These are phyloP conservation scores for Echiichthys vipera DNA, from an alignment of 2,797 vertebrate genomes.

Conservation along the genomic window DNA sequence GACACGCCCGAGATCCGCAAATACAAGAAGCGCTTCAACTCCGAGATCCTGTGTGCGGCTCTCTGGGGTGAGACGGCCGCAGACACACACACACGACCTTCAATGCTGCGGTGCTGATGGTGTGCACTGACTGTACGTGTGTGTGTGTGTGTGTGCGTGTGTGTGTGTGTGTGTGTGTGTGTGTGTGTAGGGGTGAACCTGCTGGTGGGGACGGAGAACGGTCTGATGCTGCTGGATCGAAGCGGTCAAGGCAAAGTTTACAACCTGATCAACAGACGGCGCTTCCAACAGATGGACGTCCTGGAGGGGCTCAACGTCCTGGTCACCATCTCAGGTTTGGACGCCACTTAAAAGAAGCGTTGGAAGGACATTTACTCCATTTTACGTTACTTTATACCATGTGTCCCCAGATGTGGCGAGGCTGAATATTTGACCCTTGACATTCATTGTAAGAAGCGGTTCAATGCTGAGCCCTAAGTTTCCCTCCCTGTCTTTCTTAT, in stretches of 20 bases:
- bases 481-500: no score
- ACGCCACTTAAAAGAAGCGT: no score
- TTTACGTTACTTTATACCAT: no score
- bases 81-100: accelerated
- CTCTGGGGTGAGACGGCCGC: constrained; percentile 90
- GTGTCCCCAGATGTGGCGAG: no score
- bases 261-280: constrained; percentile 95
- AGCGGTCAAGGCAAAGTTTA: constrained; percentile 99
- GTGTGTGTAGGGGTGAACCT: constrained; percentile 91
- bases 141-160: no score
- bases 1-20: constrained; percentile 99
- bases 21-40: constrained; percentile 99
- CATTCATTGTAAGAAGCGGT: no score
- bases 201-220: constrained; percentile 97
- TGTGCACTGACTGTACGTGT: no score
- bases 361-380: no score
- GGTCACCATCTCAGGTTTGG: constrained; percentile 94
- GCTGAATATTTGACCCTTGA: no score
- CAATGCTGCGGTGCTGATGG: no score
- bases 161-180: neutral
- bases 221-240: constrained; percentile 96
- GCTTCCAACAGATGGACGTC: constrained; percentile 99
- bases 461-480: no score
- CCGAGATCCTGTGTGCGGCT: constrained; percentile 97
- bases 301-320: constrained; percentile 98